Evolutionary conservation across 2,888 invertebrate genomes (phyloP), one percentile per base, ranked within the genome.

Genomic region (Drosophila trichaetosa): DNA sequence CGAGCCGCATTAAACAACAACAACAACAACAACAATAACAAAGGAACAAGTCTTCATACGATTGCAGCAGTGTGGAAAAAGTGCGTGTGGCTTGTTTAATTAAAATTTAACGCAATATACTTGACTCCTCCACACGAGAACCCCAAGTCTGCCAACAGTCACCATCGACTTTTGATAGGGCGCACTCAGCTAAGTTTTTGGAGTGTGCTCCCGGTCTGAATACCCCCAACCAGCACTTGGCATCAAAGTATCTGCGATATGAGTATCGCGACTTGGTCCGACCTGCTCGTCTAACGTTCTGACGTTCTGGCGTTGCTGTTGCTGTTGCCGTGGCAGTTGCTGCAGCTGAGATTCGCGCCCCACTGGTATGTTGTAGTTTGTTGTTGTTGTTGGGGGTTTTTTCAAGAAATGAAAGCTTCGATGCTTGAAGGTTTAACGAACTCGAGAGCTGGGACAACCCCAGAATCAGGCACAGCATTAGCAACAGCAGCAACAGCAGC

Each of bases 361-460:
- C 78, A 75, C 65, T 77, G 73, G 78, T 61, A 56, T 73, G 69
- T 63, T 77, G 73, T 78, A 76, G 78, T 73, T 64, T 66, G 60
- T 60, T 78, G 65, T 60, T 78, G 65, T 21, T 53, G 52, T 33
- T 34, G 34, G 46, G 54, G 56, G n/a, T 63, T 68, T 73, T 67
- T 66, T 73, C 65, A 88, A 89, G 86, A 85, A 82, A 88, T 75
- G 77, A 83, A 87, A 83, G 85, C 82, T 86, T 78, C 75, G 74
- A 87, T 87, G 87, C 89, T 86, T 89, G 72, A 86, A 86, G 77
- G 85, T 86, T 85, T 89, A 86, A 86, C 84, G 85, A 86, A 86
- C 85, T 82, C 80, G 49, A 18, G 62, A 69, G 56, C 60, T 56
- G 58, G 36, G 16, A 49, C 62, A 65, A 65, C 74, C 74, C 64